Evolutionary conservation across 1,140 invertebrate genomes (phyloP).

Genomic region (Marisa cornuarietis): DNA sequence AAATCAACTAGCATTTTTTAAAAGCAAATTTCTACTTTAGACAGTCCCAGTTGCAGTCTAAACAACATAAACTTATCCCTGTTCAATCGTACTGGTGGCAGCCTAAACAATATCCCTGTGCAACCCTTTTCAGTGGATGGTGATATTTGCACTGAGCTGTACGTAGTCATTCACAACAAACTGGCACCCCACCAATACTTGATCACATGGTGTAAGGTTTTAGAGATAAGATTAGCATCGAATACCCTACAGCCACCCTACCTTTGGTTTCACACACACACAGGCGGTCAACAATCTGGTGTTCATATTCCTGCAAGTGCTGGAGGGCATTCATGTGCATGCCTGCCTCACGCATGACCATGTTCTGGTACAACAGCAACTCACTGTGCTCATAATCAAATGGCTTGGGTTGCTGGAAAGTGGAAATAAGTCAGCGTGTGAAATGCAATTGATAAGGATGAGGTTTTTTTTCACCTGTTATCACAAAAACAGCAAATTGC

Average conservation of each 20-base stretch:
- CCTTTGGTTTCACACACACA: slow-evolving; percentile 88
- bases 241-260: slow-evolving; percentile 52
- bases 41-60: too few relatives aligned
- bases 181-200: too few relatives aligned
- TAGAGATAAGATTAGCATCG: not conserved
- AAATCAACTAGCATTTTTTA: too few relatives aligned
- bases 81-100: too few relatives aligned
- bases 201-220: not conserved
- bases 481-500: slow-evolving; percentile 4
- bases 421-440: not conserved
- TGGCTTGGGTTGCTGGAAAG: slow-evolving; percentile 54
- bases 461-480: not conserved
- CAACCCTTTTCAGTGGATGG: too few relatives aligned
- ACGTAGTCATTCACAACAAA: too few relatives aligned
- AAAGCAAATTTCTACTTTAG: too few relatives aligned
- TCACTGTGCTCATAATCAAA: slow-evolving; percentile 97
- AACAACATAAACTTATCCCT: too few relatives aligned
- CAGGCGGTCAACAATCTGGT: slow-evolving; percentile 93
- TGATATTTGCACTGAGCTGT: too few relatives aligned
- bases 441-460: not conserved
- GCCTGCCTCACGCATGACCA: slow-evolving; percentile 93
- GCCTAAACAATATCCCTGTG: too few relatives aligned
- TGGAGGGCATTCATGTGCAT: slow-evolving; percentile 83
- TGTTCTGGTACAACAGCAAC: slow-evolving; percentile 94
- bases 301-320: slow-evolving; percentile 86